phyloP scores from a whole-genome alignment of 1,140 invertebrate genomes.

The Ceratina japonica region DNA sequence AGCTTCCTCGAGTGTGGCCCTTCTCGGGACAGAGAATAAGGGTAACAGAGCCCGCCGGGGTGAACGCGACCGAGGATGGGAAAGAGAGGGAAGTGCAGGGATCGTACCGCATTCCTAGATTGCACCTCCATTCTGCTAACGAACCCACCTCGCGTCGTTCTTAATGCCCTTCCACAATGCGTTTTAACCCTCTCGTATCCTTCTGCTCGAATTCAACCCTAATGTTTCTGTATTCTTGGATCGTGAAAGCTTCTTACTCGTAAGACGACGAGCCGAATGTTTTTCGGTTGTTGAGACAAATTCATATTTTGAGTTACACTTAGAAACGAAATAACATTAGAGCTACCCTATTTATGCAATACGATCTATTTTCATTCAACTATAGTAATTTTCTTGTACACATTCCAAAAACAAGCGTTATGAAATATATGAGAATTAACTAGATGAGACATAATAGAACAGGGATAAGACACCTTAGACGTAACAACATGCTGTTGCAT shows the following conservation, averaged over 20 bases:
- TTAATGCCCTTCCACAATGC: slow-evolving; percentile 49
- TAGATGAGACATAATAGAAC: no score
- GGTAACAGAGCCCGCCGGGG: background rate
- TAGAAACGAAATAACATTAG: no score
- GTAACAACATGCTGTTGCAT: no score
- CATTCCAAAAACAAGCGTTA: no score
- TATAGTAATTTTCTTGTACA: no score
- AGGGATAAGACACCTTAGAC: no score
- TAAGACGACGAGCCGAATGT: slow-evolving; percentile 12
- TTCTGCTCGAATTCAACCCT: slow-evolving; percentile 18
- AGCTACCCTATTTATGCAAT: no score
- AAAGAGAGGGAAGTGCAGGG: background rate
- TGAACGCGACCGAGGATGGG: background rate
- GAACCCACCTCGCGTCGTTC: slow-evolving; percentile 50
- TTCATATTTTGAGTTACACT: background rate
- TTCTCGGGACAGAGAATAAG: slow-evolving; percentile 26
- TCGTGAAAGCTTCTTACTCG: background rate
- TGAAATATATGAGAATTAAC: no score
- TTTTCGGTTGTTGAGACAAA: background rate
- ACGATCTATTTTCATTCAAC: no score
- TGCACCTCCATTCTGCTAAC: slow-evolving; percentile 56
- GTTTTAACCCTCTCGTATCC: slow-evolving; percentile 13
- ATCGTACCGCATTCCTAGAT: slow-evolving; percentile 38
- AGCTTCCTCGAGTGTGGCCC: slow-evolving; percentile 62
- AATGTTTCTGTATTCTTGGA: background rate